Evolutionary conservation across 2,113 vertebrate species (phyloP), one percentile per base, ranked within the genome.

Genomic region (Phyllostomus discolor): DNA sequence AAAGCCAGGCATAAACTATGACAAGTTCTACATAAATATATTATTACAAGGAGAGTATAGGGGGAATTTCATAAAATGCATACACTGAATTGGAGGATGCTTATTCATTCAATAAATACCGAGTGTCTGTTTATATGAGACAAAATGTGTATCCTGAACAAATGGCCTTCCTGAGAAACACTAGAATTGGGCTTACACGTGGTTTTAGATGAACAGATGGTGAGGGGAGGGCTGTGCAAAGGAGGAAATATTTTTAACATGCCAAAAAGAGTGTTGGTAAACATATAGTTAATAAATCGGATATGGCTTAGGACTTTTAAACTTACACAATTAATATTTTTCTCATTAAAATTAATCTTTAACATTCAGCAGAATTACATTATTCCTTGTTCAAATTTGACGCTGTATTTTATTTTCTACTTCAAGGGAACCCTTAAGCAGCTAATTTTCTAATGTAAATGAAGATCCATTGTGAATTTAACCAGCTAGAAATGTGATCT

Each of bases 391-490:
- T 66, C 28, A 80, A 57, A 80, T 96, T 31, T 90, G 22, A 81
- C 41, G 54, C 31, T 64, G 1, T 84, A 17, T 72, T 96, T 80
- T 2, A 67, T 88, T 92, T 95, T 83, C 48, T 95, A 59, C 75
- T 57, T 88, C 66, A 96, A 70, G 17, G 20, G 22, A 85, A 92
- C 33, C 35, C 24, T 73, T 81, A 67, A 89, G 43, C 19, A 46
- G 26, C 46, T 87, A 35, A 72, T 90, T 95, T 95, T 96, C 41
- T 91, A 62, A 78, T 89, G 75, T 41, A 75, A 84, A 19, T 95
- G 35, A 91, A 20, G n/a, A 84, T 87, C 15, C 50, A 4, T 3
- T 87, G 17, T 93, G 73, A 89, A 81, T 84, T 80, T 79, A 94
- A 83, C 14, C 20, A 28, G 10, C 80, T 72, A 64, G 31, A 91